Evolutionary conservation across 2,888 invertebrate genomes (phyloP).

Genomic region (Andrena chrysosceles): DNA sequence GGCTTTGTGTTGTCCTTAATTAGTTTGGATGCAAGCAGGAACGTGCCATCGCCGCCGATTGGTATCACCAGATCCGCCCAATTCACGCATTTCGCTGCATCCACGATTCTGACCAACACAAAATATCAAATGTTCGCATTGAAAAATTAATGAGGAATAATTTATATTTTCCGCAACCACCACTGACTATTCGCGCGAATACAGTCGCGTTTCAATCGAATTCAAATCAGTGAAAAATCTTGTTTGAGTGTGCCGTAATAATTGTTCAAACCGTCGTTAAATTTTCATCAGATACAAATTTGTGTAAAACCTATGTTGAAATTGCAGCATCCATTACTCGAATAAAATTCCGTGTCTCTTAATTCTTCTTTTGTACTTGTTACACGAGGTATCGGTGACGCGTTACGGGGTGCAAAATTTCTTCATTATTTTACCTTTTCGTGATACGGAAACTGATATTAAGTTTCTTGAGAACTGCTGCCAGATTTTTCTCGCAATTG

Average conservation of each 20-base stretch:
- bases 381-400: neutral
- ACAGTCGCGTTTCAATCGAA: too few species aligned
- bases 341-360: neutral
- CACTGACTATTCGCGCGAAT: too few species aligned
- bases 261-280: too few species aligned
- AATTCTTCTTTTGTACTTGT: neutral
- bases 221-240: too few species aligned
- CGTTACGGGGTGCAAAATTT: neutral
- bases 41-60: conserved; percentile 97
- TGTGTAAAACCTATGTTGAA: too few species aligned
- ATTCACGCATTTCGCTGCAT: conserved; percentile 89
- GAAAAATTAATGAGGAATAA: too few species aligned
- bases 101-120: conserved; percentile 84
- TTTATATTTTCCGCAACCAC: too few species aligned
- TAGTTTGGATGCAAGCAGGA: conserved; percentile 92
- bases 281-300: neutral
- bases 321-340: neutral
- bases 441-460: conserved; percentile 91
- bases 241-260: too few species aligned
- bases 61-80: conserved; percentile 95
- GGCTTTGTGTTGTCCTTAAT: conserved; percentile 60
- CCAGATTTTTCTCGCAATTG: conserved; percentile 89
- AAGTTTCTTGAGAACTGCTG: conserved; percentile 87
- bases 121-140: neutral
- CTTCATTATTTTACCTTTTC: conserved; percentile 87